A percentile compares a stretch with the other conserved stretches of the same genome.
phyloP scores from a whole-genome alignment of 1,140 invertebrate species.

The Drosophila sulfurigaster region DNA sequence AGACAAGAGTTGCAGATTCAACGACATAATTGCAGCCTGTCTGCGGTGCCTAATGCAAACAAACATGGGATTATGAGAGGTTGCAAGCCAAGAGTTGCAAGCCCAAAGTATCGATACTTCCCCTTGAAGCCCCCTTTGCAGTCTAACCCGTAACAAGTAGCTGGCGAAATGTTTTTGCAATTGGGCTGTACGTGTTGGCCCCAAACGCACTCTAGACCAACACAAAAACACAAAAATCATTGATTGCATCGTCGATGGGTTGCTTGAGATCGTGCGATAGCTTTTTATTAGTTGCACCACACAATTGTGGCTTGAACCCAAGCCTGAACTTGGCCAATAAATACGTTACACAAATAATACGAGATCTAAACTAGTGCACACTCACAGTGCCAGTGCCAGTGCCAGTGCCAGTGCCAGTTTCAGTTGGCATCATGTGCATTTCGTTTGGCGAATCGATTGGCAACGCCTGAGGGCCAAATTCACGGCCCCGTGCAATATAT shows the following conservation, averaged over 20 bases:
- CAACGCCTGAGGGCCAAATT: constrained; percentile 55
- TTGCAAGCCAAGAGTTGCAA: constrained; percentile 29
- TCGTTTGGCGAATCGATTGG: constrained; percentile 77
- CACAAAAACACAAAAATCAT: constrained; percentile 5
- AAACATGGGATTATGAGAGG: constrained; percentile 79
- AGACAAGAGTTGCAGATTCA: constrained; percentile 36
- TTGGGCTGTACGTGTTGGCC: constrained; percentile 77
- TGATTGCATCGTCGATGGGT: constrained; percentile 34
- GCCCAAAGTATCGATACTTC: constrained; percentile 36
- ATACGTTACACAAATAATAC: constrained; percentile 15
- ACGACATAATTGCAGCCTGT: constrained; percentile 80
- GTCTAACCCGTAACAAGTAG: constrained; percentile 78
- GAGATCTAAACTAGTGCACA: constrained; percentile 66
- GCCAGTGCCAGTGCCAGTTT: not conserved
- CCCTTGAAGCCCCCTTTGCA: not conserved
- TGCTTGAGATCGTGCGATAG: constrained; percentile 72
- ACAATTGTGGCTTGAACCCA: constrained; percentile 68
- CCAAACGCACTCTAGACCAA: constrained; percentile 57
- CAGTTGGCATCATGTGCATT: constrained; percentile 66
- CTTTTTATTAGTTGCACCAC: constrained; percentile 70
- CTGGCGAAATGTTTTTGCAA: constrained; percentile 76
- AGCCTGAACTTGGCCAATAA: constrained; percentile 46
- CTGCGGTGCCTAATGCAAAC: constrained; percentile 79
- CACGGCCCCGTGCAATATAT: constrained; percentile 42
- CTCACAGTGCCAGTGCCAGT: constrained; percentile 5